Conservation (phyloP, 2,888 invertebrate genomes). For the Troides oblongomaculatus region DNA sequence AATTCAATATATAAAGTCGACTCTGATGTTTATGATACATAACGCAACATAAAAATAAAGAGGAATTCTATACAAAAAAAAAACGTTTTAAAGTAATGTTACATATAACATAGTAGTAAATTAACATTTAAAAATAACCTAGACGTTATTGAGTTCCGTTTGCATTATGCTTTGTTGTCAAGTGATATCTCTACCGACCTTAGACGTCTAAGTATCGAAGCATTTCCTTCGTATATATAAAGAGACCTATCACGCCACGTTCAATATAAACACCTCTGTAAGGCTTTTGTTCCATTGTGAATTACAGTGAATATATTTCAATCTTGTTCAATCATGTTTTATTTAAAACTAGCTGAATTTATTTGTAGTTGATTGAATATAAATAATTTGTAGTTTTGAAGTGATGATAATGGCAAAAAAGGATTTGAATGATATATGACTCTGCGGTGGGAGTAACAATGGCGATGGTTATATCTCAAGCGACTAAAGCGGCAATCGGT, state of each 20-base stretch:
- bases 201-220: neutral
- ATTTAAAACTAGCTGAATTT: no score
- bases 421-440: slow-evolving; percentile 9
- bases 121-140: no score
- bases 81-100: no score
- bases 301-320: neutral
- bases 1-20: no score
- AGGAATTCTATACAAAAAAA: no score
- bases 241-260: neutral
- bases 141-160: neutral
- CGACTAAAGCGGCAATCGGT: slow-evolving; percentile 73
- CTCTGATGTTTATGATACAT: no score
- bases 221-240: neutral
- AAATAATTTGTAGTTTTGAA: neutral
- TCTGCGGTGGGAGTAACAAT: slow-evolving; percentile 56
- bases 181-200: neutral
- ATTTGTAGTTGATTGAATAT: no score
- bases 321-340: neutral
- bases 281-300: neutral
- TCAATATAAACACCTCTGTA: neutral
- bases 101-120: no score
- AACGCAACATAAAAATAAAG: no score
- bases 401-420: slow-evolving; percentile 1
- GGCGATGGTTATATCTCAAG: slow-evolving; percentile 77
- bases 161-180: neutral